Evolutionary conservation across 2,113 vertebrate species (phyloP).

Genomic region (Centropristis striata): DNA sequence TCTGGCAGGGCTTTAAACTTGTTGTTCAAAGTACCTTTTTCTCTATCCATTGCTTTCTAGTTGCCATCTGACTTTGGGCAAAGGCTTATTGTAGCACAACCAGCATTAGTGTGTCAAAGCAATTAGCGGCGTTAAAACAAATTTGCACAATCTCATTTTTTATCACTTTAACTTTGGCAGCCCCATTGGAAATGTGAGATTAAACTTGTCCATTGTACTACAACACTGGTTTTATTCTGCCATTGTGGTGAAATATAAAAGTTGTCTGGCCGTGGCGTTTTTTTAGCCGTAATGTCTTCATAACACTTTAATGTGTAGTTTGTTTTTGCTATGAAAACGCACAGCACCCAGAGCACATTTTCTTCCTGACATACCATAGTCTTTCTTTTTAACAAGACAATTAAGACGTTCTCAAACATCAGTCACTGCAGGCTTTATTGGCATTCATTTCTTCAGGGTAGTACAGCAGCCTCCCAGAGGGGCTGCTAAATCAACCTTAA

Average conservation of each 20-base stretch:
- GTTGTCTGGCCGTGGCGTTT: slow-evolving; percentile 9
- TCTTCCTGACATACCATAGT: slow-evolving; percentile 36
- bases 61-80: no score
- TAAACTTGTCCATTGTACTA: background rate
- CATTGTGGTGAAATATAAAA: background rate
- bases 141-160: no score
- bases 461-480: slow-evolving; percentile 76
- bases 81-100: no score
- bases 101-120: no score
- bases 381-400: slow-evolving; percentile 69
- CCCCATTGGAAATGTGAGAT: background rate
- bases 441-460: slow-evolving; percentile 72
- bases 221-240: background rate
- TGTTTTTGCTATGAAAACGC: slow-evolving; percentile 23
- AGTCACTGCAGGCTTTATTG: slow-evolving; percentile 74
- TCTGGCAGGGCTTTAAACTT: no score
- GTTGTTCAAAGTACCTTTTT: no score
- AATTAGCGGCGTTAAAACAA: no score
- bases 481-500: slow-evolving; percentile 80
- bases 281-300: background rate
- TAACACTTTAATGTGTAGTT: background rate
- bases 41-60: no score
- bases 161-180: no score
- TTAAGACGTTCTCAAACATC: slow-evolving; percentile 70
- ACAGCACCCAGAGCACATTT: slow-evolving; percentile 28